Percentiles rank a stretch among this genome's conserved stretches.
These are phyloP conservation scores for Patiria pectinifera DNA, from an alignment of 53 echinoderm and acorn worm species.

Conservation along the genomic window DNA sequence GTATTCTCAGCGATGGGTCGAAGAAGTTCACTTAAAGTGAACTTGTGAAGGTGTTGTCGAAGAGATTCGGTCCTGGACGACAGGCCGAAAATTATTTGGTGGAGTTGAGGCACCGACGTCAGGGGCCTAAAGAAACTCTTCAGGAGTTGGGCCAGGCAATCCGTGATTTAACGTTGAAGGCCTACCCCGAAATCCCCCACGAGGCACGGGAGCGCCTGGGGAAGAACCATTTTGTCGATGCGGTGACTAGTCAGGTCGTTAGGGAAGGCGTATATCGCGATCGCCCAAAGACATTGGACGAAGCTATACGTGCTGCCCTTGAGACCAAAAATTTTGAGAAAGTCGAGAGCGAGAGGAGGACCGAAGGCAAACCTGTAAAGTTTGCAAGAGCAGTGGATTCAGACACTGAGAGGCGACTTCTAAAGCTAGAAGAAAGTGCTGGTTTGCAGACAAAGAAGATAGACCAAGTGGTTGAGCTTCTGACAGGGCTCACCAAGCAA, in stretches of 20 bases:
- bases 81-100: conserved; percentile 35
- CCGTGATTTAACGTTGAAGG: background rate
- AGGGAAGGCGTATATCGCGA: too few relatives aligned
- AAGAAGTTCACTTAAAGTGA: conserved; percentile 42
- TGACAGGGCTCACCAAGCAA: too few relatives aligned
- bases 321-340: too few relatives aligned
- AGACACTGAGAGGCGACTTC: too few relatives aligned
- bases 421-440: too few relatives aligned
- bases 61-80: conserved; percentile 35
- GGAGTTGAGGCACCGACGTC: background rate
- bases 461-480: too few relatives aligned
- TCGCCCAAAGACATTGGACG: too few relatives aligned
- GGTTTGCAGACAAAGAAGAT: too few relatives aligned
- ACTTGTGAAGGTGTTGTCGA: conserved; percentile 9
- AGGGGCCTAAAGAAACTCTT: background rate
- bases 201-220: conserved; percentile 1
- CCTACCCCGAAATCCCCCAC: conserved; percentile 5
- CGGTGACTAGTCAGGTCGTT: too few relatives aligned
- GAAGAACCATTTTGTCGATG: background rate
- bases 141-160: background rate
- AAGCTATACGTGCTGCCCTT: too few relatives aligned
- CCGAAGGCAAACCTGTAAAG: too few relatives aligned
- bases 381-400: too few relatives aligned
- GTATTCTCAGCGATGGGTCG: conserved; percentile 26
- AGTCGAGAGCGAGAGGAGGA: background rate